Evolutionary conservation across 2,113 vertebrate species (phyloP), one percentile per base, ranked within the genome.

Genomic region (Microcebus murinus): DNA sequence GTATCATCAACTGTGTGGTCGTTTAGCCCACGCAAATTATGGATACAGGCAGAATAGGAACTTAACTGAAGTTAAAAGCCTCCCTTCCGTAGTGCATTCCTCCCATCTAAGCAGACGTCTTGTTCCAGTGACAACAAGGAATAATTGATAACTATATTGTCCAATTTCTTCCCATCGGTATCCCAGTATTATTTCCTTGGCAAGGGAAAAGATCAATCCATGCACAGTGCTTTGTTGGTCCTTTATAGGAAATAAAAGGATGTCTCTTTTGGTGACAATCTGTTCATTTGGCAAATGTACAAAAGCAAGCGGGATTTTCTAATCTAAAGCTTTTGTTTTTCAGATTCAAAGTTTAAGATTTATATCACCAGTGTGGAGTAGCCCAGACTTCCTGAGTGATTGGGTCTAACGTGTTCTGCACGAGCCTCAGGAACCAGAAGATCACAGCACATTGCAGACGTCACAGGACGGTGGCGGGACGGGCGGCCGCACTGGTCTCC

Each of bases 1-100:
- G 1, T 39, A 1, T 59, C 73, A 73, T 94, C 61, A 74, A 91
- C 96, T 93, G 91, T 94, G 91, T 76, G n/a, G 83, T 95, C 79
- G 79, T 93, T 96, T 95, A 96, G 17, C 48, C 11, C 9, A 77
- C 42, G 36, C 39, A 31, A 65, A 63, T 74, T 67, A 61, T 76
- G 29, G 91, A 88, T 6, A 6, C 45, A 93, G 80, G 39, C 81
- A 74, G 59, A 63, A 39, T 12, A 59, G 61, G 42, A 77, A 91
- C 67, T n/a, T 52, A 29, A 65, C 27, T 45, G 81, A 70, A 34
- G 39, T 70, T 39, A 29, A 61, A 87, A 81, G 61, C 39, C 59
- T 70, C 36, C 8, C 39, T 74, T 45, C 7, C 8, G 7, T 25
- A n/a, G 21, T n/a, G 0, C 1, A 9, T 3, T 31, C 6, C n/a